phyloP scores from a whole-genome alignment of 2,888 invertebrate species.

The Drosophila rellima region DNA sequence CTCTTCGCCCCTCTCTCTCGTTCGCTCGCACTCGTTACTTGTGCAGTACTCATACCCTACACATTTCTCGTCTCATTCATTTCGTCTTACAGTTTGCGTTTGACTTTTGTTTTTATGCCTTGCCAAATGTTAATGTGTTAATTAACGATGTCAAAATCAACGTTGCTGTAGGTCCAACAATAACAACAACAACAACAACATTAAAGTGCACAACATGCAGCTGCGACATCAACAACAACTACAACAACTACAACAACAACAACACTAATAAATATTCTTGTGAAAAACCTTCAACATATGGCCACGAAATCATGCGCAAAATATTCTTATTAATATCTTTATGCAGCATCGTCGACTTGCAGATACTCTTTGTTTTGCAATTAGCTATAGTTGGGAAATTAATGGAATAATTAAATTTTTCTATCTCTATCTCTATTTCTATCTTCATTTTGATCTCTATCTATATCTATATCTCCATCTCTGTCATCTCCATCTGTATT shows the following conservation, averaged over 20 bases:
- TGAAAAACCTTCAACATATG: constrained; percentile 42
- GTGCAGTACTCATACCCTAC: constrained; percentile 8
- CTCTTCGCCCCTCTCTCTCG: neutral
- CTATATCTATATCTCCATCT: too few species aligned
- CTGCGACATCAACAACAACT: constrained; percentile 45
- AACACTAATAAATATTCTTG: constrained; percentile 31
- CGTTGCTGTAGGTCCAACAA: constrained; percentile 80
- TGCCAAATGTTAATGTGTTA: constrained; percentile 85
- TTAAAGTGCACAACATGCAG: constrained; percentile 41
- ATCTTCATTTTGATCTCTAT: too few species aligned
- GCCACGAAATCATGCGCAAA: constrained; percentile 36
- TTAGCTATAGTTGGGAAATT: neutral
- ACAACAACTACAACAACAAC: constrained; percentile 33
- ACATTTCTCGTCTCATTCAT: neutral
- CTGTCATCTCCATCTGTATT: neutral
- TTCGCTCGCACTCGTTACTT: neutral
- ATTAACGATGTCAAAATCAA: constrained; percentile 81
- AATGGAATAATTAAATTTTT: too few species aligned
- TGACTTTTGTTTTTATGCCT: neutral
- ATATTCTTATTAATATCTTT: neutral
- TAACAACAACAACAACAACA: constrained; percentile 42
- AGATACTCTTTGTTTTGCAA: constrained; percentile 21
- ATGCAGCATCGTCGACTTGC: neutral
- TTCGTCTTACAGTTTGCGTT: neutral
- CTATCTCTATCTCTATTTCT: neutral